These are phyloP conservation scores for Boloria euphrosyne DNA, from an alignment of 2,888 invertebrate species.

Conservation along the genomic window DNA sequence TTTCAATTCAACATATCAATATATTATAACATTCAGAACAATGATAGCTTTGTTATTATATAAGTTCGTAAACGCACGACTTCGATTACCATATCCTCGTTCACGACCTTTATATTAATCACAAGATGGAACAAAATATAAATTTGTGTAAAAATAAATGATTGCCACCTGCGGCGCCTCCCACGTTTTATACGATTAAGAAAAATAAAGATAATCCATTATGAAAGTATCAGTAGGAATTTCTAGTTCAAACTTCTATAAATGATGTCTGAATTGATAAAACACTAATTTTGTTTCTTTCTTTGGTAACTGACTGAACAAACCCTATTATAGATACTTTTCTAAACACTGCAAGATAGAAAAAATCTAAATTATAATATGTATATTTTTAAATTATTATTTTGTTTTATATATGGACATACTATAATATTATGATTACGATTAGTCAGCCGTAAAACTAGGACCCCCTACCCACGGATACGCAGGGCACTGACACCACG, in stretches of 20 bases:
- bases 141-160: neutral
- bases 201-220: no score
- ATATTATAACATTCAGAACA: slow-evolving; percentile 21
- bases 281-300: no score
- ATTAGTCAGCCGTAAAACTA: slow-evolving; percentile 39
- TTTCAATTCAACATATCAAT: slow-evolving; percentile 14
- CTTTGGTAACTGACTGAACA: no score
- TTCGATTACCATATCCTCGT: slow-evolving; percentile 38
- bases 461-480: slow-evolving; percentile 52
- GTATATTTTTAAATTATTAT: neutral
- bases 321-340: no score
- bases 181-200: no score
- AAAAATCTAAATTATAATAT: no score
- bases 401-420: neutral
- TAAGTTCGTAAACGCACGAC: slow-evolving; percentile 31
- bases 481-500: slow-evolving; percentile 56
- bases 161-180: no score
- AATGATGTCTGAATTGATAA: no score
- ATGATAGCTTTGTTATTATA: slow-evolving; percentile 24
- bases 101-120: slow-evolving; percentile 37
- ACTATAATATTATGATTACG: neutral
- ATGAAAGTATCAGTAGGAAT: no score
- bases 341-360: no score
- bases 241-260: no score
- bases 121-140: slow-evolving; percentile 26